Base-by-base conservation (phyloP, 2,888 invertebrate species). In the Mythimna ferrago region DNA sequence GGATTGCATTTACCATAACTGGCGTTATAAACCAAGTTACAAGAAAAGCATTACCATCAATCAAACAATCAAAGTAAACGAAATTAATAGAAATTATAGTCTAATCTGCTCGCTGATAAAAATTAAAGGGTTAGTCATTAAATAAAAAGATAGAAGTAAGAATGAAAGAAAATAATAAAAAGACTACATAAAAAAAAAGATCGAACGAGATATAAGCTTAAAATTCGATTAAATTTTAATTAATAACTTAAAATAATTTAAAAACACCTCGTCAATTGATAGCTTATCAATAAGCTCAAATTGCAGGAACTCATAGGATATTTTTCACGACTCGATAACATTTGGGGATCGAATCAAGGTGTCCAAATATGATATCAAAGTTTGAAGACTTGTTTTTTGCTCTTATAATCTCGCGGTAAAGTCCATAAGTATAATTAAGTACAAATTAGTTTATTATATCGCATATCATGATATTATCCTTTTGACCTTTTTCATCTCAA, bases 401-500 rank as follows among this genome's bases (percentile, higher is more conserved):
- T 14, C 6, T 64, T 32, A 57, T 32, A 63, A 19, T n/a, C 3
- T 2, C 32, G 7, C 38, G 10, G 6, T 54, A 38, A 21, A 21
- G 32, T 38, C 61, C 41, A 78, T 53, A 58, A 54, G 41, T 44
- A 58, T 70, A 57, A 54, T 35, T 44, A n/a, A 64, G 19, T n/a
- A 53, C n/a, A 57, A 77, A 66, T 48, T 35, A 11, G 35, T 32
- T 35, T 32, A 57, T 32, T 32, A 41, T 54, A 64, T 71, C 73
- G 35, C 32, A n/a, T 51, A 21, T 56, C 72, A 21, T 71, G 79
- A 48, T 78, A 19, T 11, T 56, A 78, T 78, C 38, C 32, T 72
- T 66, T 48, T 76, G 76, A 79, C 70, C 77, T 81, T 60, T 65
- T 38, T 38, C 35, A 60, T 66, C 19, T 38, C 16, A 38, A n/a